phyloP scores from a whole-genome alignment of 2,888 invertebrate genomes.

The Tenodera sinensis region DNA sequence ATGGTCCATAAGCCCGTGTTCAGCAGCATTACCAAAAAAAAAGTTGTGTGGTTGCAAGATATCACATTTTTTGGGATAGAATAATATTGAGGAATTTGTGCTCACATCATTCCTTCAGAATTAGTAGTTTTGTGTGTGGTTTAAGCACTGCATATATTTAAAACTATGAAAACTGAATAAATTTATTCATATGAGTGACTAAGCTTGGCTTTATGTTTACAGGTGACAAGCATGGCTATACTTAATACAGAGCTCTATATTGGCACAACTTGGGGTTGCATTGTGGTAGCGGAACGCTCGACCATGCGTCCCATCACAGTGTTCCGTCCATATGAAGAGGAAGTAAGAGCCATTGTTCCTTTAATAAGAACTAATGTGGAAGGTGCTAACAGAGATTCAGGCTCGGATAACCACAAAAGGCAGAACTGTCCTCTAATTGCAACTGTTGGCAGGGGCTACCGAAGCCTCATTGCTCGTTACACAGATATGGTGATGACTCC shows the following conservation, averaged over 20 bases:
- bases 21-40: too few relatives aligned
- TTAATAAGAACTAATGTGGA: conserved; percentile 7
- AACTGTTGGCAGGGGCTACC: conserved; percentile 80
- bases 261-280: conserved; percentile 93
- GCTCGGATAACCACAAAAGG: conserved; percentile 41
- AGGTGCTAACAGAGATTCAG: conserved; percentile 21
- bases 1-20: too few relatives aligned
- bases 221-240: conserved; percentile 69
- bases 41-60: too few relatives aligned
- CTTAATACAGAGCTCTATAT: conserved; percentile 73
- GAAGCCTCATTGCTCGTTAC: conserved; percentile 58
- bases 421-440: conserved; percentile 55
- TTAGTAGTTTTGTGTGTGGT: too few relatives aligned
- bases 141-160: too few relatives aligned
- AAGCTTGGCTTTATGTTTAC: conserved; percentile 26
- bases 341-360: conserved; percentile 53
- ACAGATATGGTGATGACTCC: conserved; percentile 34
- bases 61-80: too few relatives aligned
- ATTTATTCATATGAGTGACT: too few relatives aligned
- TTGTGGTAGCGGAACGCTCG: conserved; percentile 81
- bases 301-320: conserved; percentile 83
- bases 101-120: too few relatives aligned
- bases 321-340: conserved; percentile 87
- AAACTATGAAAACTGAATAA: too few relatives aligned
- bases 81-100: too few relatives aligned